Evolutionary conservation across 2,113 vertebrate genomes (phyloP).

Genomic region (Thymallus thymallus): DNA sequence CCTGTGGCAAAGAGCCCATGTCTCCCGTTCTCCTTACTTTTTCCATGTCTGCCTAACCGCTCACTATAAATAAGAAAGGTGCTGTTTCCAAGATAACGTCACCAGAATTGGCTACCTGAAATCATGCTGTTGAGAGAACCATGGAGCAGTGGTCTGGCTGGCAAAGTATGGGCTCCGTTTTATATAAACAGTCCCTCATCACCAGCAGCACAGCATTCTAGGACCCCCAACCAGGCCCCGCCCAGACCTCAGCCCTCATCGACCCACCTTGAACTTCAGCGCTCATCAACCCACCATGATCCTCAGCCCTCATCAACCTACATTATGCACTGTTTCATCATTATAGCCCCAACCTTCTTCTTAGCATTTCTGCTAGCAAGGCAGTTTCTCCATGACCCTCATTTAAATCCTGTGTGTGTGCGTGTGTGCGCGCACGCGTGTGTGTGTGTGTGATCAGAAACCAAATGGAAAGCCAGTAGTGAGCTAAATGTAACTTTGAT

Average conservation of each 20-base stretch:
- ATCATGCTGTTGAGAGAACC: conserved; percentile 44
- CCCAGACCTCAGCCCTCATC: no score
- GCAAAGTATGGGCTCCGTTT: background rate
- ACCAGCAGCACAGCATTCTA: background rate
- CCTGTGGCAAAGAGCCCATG: no score
- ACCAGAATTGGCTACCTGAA: conserved; percentile 71
- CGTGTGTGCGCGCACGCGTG: background rate
- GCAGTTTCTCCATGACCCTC: no score
- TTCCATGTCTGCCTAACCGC: conserved; percentile 37
- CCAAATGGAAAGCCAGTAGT: background rate
- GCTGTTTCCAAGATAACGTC: conserved; percentile 80
- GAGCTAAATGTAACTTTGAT: background rate
- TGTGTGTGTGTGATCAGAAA: background rate
- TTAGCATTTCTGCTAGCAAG: no score
- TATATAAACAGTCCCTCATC: conserved; percentile 26
- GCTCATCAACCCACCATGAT: no score
- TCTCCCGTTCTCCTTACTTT: no score
- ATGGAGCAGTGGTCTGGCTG: conserved; percentile 15
- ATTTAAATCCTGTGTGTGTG: background rate
- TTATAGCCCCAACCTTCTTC: no score
- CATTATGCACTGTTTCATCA: no score
- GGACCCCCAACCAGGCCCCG: no score
- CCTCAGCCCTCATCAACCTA: no score
- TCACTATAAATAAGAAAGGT: conserved; percentile 54
- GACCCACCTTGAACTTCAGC: no score